Base-by-base conservation (phyloP, 2,888 invertebrate genomes). In the Temnothorax unifasciatus region DNA sequence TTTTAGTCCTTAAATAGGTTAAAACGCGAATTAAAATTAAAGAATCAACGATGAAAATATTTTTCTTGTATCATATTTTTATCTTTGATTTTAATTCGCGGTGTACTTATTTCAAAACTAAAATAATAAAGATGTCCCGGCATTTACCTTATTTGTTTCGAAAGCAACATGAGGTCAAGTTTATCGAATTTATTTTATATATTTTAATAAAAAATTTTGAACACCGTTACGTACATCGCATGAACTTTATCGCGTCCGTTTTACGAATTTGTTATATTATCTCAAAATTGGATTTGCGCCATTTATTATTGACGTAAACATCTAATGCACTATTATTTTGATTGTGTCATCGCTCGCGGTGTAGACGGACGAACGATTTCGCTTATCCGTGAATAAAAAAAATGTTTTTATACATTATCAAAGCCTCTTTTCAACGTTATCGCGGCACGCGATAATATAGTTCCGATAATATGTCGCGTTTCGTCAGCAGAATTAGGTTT, bases 271-370 rank as follows among this genome's bases (percentile, higher is more conserved):
- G 18, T 21, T 0, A 15, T 0, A 3, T 63, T 63, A 75, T 75
- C 34, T 34, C n/a, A 47, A 63, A 47, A 75, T 75, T 9, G 3
- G 29, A 50, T 25, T 76, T 18, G 52, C 38, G 38, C 47, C 21
- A 76, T 38, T 63, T 13, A 38, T 3, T 44, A 47, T 18, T n/a
- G 18, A 64, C 41, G 34, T 66, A 76, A 75, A 64, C 34, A 64
- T 38, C 6, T 50, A 75, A 69, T 41, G 50, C 52, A 69, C 82
- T 63, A 83, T 75, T 88, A 69, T 88, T 86, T 85, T 89, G 79
- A 59, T 85, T 84, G 74, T 79, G 71, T 86, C 86, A 87, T 76
- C 38, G 84, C 75, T 83, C 87, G 74, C 73, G 82, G 11, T 29
- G 29, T 21, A 52, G 77, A 85, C 75, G 66, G 69, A 84, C 75